phyloP scores from a whole-genome alignment of 2,797 vertebrate species.

The Pangasius mekongensis region DNA sequence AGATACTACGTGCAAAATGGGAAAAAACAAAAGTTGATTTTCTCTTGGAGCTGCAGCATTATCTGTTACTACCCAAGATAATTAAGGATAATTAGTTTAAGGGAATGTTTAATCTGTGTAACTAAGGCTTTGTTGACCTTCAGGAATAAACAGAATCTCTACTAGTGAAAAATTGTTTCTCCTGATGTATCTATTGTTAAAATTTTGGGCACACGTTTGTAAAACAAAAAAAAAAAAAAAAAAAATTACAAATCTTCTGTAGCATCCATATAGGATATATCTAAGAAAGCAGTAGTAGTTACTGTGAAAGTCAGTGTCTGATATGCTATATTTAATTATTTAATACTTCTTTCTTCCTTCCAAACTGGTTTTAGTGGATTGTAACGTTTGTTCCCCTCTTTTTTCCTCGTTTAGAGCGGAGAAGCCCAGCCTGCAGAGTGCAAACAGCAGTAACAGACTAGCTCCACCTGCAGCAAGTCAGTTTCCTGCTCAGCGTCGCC shows the following conservation, averaged over 20 bases:
- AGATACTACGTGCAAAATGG: not conserved
- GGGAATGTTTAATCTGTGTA: slow-evolving; percentile 11
- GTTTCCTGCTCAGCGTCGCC: slow-evolving; percentile 51
- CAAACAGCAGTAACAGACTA: slow-evolving; percentile 93
- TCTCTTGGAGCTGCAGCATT: not conserved
- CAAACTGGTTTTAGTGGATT: not conserved
- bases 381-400: slow-evolving; percentile 1
- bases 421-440: slow-evolving; percentile 94
- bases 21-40: not conserved
- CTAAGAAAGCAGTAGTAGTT: not conserved
- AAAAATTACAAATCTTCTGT: not conserved
- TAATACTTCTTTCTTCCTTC: not conserved
- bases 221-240: not conserved
- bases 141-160: not conserved
- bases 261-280: not conserved
- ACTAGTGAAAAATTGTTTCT: not conserved
- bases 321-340: not conserved
- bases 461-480: slow-evolving; percentile 64
- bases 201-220: not conserved
- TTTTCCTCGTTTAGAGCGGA: slow-evolving; percentile 80
- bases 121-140: slow-evolving; percentile 27
- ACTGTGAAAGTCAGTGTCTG: not conserved
- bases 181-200: not conserved
- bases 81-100: not conserved
- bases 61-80: not conserved